Conservation (phyloP, 2,888 invertebrate genomes). For the Gortyna flavago region DNA sequence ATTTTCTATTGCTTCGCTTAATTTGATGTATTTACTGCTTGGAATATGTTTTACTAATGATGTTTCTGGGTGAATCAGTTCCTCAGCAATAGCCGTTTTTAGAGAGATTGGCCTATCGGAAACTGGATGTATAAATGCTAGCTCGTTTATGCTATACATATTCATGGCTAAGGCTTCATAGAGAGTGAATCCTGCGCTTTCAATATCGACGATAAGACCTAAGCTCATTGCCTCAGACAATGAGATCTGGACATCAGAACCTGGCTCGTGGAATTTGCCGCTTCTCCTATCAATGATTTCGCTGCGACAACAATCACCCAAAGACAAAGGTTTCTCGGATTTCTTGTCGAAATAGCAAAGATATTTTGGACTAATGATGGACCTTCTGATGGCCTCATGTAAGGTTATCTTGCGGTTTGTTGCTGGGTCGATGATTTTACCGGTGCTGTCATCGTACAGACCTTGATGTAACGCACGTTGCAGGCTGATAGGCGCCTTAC, state of each 20-base stretch:
- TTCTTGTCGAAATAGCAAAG: slow-evolving; percentile 95
- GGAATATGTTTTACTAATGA: slow-evolving; percentile 93
- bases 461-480: slow-evolving; percentile 96
- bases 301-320: slow-evolving; percentile 94
- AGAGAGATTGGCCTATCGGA: slow-evolving; percentile 93
- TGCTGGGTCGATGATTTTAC: slow-evolving; percentile 95
- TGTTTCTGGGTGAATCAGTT: slow-evolving; percentile 93
- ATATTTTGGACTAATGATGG: slow-evolving; percentile 94
- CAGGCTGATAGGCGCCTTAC: slow-evolving; percentile 94
- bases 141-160: slow-evolving; percentile 92
- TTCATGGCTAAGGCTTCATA: slow-evolving; percentile 95
- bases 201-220: slow-evolving; percentile 96
- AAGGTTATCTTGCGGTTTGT: slow-evolving; percentile 94
- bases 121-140: slow-evolving; percentile 94
- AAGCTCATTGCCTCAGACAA: slow-evolving; percentile 93
- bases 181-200: slow-evolving; percentile 94
- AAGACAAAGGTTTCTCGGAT: slow-evolving; percentile 92
- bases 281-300: slow-evolving; percentile 95
- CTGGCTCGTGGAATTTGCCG: slow-evolving; percentile 94
- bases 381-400: slow-evolving; percentile 95
- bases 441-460: slow-evolving; percentile 94
- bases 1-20: slow-evolving; percentile 92
- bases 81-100: slow-evolving; percentile 93
- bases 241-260: slow-evolving; percentile 91
- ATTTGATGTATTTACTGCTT: slow-evolving; percentile 92